Percentiles rank a stretch among this genome's conserved stretches.
Evolutionary conservation across 1,140 invertebrate genomes (phyloP).

Genomic region (Drepana arcuata): DNA sequence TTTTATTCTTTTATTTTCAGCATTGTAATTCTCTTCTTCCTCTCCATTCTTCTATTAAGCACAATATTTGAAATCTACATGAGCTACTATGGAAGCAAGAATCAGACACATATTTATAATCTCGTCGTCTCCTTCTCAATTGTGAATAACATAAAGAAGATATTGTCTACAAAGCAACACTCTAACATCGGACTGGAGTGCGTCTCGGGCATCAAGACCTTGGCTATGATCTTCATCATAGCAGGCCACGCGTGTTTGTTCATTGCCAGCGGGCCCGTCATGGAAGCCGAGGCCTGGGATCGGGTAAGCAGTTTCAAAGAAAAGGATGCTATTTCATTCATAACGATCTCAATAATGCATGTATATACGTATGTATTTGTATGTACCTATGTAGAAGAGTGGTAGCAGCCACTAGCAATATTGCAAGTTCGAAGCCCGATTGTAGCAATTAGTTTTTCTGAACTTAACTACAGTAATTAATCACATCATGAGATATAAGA

Average conservation of each 20-base stretch:
- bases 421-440: no score
- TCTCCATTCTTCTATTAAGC: constrained; percentile 37
- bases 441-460: no score
- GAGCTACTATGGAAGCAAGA: constrained; percentile 25
- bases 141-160: constrained; percentile 74
- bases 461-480: no score
- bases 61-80: constrained; percentile 51
- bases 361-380: no score
- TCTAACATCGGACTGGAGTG: constrained; percentile 75
- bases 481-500: no score
- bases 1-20: constrained; percentile 28
- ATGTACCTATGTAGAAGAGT: no score
- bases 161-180: constrained; percentile 74
- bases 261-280: constrained; percentile 75
- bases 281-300: constrained; percentile 75
- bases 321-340: no score
- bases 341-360: no score
- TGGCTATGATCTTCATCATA: constrained; percentile 77
- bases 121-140: constrained; percentile 74
- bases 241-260: constrained; percentile 76
- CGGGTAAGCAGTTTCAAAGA: no score
- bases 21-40: constrained; percentile 42
- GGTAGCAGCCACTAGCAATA: no score
- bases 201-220: constrained; percentile 76
- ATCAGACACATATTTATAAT: constrained; percentile 31